Conservation (phyloP, 2,797 vertebrate species). For the Brachyalestes nurse region DNA sequence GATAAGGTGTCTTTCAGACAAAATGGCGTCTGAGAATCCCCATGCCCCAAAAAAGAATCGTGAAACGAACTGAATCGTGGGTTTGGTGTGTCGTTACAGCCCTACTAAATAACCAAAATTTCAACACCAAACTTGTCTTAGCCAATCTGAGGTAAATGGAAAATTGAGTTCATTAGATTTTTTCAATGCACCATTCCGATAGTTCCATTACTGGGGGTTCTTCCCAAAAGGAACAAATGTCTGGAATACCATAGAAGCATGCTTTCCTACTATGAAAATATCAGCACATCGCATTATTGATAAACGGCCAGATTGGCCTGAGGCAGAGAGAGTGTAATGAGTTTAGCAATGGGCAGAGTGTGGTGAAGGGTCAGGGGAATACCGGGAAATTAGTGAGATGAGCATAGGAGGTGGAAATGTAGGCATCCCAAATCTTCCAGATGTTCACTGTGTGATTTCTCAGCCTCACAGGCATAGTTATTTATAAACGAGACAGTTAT, state of each 20-base stretch:
- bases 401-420: background rate
- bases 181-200: too few species aligned
- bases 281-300: slow-evolving; percentile 10
- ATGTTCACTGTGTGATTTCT: slow-evolving; percentile 38
- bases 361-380: slow-evolving; percentile 11
- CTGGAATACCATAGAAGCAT: background rate
- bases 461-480: slow-evolving; percentile 9
- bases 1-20: too few species aligned
- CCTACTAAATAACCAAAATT: too few species aligned
- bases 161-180: too few species aligned
- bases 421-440: slow-evolving; percentile 42
- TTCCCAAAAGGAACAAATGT: background rate
- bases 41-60: too few species aligned
- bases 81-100: too few species aligned
- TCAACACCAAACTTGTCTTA: too few species aligned
- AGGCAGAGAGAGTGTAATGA: background rate
- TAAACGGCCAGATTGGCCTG: background rate
- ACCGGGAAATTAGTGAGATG: slow-evolving; percentile 24
- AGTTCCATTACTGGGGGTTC: background rate
- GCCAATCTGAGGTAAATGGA: too few species aligned
- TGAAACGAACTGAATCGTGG: too few species aligned
- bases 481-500: slow-evolving; percentile 36
- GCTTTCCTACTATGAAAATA: background rate
- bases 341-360: background rate
- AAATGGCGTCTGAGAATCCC: too few species aligned